Conservation (phyloP, 2,797 vertebrate genomes). For the Mus minutoides region DNA sequence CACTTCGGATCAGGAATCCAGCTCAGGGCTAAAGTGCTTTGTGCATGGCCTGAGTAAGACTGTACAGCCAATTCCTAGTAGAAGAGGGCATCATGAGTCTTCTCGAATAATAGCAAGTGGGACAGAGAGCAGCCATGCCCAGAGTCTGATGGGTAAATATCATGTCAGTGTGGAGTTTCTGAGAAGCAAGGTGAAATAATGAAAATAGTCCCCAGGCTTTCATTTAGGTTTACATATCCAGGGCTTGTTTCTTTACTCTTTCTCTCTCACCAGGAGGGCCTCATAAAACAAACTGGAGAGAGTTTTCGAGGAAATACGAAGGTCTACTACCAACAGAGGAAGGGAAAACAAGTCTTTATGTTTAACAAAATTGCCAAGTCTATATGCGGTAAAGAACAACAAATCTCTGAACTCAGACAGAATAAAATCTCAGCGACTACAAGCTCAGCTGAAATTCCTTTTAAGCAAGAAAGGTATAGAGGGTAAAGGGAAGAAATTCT, state of each 20-base stretch:
- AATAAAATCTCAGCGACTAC: slow-evolving; percentile 2
- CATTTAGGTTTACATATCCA: not conserved
- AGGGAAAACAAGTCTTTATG: not conserved
- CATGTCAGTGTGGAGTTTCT: not conserved
- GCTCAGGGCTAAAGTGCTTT: not conserved
- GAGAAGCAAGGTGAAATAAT: not conserved
- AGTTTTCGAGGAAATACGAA: not conserved
- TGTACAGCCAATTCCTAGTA: not conserved
- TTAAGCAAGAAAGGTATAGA: not conserved
- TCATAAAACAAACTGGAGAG: slow-evolving; percentile 1
- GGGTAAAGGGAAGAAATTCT: not conserved
- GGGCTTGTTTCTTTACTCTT: not conserved
- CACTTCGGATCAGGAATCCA: not conserved
- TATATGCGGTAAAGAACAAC: not conserved
- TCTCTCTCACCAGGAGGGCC: not conserved
- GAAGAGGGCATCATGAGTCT: not conserved
- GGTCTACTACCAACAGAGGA: not conserved
- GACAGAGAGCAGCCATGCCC: not conserved
- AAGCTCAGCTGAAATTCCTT: not conserved
- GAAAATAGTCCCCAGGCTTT: not conserved
- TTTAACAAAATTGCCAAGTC: not conserved
- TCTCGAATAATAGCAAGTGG: not conserved
- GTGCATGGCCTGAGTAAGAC: not conserved
- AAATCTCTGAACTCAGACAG: not conserved
- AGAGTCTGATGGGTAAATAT: not conserved